Conservation (phyloP, 2,797 vertebrate species). For the Myotis daubentonii region DNA sequence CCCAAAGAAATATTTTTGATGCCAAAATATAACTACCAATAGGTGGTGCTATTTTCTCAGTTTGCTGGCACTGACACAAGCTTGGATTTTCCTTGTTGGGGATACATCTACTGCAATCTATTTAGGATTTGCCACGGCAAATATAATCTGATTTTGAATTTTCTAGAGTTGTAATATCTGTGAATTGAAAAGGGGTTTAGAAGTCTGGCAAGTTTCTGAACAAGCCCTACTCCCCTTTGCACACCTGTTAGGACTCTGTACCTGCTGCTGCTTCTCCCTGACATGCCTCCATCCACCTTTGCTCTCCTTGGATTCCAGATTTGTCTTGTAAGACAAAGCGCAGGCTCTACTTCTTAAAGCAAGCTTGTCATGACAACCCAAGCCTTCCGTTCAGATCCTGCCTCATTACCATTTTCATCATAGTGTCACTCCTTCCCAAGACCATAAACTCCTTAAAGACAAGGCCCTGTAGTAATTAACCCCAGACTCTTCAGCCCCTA, state of each 20-base stretch:
- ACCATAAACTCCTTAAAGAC: background rate
- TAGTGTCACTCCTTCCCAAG: background rate
- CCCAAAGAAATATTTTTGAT: background rate
- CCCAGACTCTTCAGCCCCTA: background rate
- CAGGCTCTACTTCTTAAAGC: background rate
- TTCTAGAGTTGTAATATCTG: background rate
- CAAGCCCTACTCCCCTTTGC: background rate
- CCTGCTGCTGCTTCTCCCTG: background rate
- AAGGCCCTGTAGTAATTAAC: background rate
- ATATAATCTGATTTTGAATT: background rate
- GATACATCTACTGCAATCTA: background rate
- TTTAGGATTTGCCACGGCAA: background rate
- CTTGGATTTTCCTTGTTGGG: background rate
- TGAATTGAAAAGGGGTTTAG: constrained; percentile 1
- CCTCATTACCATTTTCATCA: background rate
- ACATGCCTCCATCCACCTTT: background rate
- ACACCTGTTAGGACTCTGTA: background rate
- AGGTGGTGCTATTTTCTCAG: constrained; percentile 83
- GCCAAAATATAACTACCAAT: constrained; percentile 58
- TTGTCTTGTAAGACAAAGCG: background rate
- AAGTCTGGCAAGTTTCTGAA: background rate
- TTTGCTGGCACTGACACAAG: background rate
- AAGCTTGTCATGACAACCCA: background rate
- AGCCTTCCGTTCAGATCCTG: background rate
- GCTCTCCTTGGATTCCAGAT: background rate